These are phyloP conservation scores for Lycocerus yunnanus DNA, from an alignment of 2,888 invertebrate genomes.

Conservation along the genomic window DNA sequence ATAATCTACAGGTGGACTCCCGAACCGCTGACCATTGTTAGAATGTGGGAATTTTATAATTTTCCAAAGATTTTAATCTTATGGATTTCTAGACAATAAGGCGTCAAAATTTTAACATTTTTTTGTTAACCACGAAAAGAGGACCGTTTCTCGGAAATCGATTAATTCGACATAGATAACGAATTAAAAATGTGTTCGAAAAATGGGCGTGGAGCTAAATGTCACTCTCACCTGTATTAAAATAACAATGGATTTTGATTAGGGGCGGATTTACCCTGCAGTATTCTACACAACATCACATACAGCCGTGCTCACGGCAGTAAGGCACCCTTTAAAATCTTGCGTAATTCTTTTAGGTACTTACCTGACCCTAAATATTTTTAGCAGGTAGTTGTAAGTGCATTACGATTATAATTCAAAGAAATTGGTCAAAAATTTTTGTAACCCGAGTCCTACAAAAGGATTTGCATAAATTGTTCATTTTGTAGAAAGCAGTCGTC, in stretches of 20 bases:
- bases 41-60: conserved; percentile 21
- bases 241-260: conserved; percentile 50
- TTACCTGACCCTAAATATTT: too few species aligned
- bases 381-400: too few species aligned
- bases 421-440: too few species aligned
- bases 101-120: conserved; percentile 27
- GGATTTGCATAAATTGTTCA: too few species aligned
- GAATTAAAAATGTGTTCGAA: not conserved
- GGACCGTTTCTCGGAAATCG: not conserved
- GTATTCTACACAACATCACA: not conserved
- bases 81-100: conserved; percentile 31
- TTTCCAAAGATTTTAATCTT: conserved; percentile 9
- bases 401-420: too few species aligned
- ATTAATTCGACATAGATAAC: not conserved
- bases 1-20: conserved; percentile 23
- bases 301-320: too few species aligned
- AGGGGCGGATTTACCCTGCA: conserved; percentile 40
- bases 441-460: too few species aligned
- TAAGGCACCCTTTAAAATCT: too few species aligned
- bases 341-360: too few species aligned
- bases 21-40: conserved; percentile 14
- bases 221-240: conserved; percentile 49
- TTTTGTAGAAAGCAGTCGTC: too few species aligned
- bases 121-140: not conserved
- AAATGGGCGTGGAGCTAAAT: conserved; percentile 27